phyloP scores from a whole-genome alignment of 2,888 invertebrate genomes.

The Lepidonotus clava region DNA sequence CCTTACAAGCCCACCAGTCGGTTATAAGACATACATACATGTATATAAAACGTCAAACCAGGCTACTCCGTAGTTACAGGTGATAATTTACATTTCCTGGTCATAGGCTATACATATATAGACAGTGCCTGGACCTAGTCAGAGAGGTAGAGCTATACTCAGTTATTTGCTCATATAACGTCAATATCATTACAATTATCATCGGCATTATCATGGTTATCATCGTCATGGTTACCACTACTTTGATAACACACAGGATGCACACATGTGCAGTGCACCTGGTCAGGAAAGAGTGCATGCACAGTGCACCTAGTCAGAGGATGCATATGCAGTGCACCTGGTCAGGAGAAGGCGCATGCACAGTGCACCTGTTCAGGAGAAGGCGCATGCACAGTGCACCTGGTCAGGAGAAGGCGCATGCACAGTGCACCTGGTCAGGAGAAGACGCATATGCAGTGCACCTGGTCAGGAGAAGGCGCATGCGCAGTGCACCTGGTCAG shows the following conservation, averaged over 20 bases:
- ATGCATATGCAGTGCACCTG: no score
- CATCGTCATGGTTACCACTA: not conserved
- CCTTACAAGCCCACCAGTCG: not conserved
- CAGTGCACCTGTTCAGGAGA: not conserved
- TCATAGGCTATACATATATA: no score
- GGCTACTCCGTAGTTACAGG: not conserved
- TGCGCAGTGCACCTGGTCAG: not conserved
- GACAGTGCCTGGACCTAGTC: not conserved
- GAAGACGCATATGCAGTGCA: no score
- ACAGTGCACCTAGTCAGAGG: no score
- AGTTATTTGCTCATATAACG: not conserved
- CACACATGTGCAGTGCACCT: no score
- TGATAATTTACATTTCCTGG: no score
- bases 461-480: no score
- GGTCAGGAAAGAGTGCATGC: not conserved
- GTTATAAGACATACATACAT: not conserved
- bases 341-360: not conserved
- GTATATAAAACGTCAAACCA: not conserved
- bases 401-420: no score
- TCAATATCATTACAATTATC: not conserved
- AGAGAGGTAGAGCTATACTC: not conserved
- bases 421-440: no score
- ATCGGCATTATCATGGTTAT: conserved; percentile 23
- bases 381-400: not conserved
- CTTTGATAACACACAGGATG: not conserved